These are phyloP conservation scores for Sialia sialis DNA, from an alignment of 2,113 vertebrate species.

Conservation along the genomic window DNA sequence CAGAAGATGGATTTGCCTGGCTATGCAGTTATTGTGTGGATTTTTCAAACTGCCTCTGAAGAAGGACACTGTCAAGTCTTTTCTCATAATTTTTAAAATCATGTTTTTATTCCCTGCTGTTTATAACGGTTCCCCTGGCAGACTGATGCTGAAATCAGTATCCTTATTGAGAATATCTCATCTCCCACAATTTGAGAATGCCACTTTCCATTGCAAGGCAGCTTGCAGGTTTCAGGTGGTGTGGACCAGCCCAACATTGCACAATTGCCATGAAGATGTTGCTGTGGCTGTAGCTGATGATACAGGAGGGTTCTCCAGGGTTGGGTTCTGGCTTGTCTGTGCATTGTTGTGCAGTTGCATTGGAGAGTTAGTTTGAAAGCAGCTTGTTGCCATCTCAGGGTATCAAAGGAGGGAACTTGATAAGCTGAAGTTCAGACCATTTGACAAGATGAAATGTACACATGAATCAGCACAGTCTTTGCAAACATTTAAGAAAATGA, in stretches of 20 bases:
- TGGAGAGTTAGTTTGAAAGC: neutral
- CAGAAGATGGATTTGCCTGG: constrained; percentile 51
- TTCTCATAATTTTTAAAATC: constrained; percentile 59
- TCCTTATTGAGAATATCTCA: constrained; percentile 4
- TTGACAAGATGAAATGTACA: neutral
- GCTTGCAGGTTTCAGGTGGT: neutral
- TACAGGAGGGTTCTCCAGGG: neutral
- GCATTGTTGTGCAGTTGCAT: neutral
- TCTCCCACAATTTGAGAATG: neutral
- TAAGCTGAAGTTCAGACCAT: neutral
- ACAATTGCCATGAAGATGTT: neutral
- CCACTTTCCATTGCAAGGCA: neutral
- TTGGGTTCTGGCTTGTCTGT: neutral
- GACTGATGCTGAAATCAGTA: constrained; percentile 18
- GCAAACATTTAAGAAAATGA: neutral
- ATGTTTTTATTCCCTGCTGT: constrained; percentile 42
- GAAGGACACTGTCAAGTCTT: constrained; percentile 53
- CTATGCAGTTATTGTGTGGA: constrained; percentile 49
- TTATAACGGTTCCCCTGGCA: constrained; percentile 37
- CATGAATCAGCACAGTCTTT: neutral
- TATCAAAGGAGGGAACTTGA: neutral
- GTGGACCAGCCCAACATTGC: rapidly evolving
- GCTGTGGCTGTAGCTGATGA: neutral
- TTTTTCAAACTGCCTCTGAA: constrained; percentile 59
- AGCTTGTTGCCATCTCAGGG: neutral